These are phyloP conservation scores for Philotrypesis tridentata DNA, from an alignment of 1,140 invertebrate genomes.

Conservation along the genomic window DNA sequence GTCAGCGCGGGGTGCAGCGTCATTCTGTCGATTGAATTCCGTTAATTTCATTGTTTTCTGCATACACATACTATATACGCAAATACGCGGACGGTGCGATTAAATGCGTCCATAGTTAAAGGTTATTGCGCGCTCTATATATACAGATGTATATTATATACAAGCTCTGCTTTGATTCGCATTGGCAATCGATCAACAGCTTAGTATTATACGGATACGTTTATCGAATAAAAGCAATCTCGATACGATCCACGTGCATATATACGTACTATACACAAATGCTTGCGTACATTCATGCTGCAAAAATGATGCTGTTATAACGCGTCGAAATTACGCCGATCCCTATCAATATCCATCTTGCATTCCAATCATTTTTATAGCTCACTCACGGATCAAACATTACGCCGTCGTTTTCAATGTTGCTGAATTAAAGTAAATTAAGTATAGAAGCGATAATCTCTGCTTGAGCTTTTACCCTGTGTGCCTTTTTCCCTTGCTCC, in stretches of 20 bases:
- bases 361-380: conserved; percentile 37
- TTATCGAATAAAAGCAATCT: background rate
- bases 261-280: no score
- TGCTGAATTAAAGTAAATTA: background rate
- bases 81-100: no score
- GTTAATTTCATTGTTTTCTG: no score
- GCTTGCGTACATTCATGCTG: no score
- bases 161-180: no score
- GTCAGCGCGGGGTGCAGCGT: conserved; percentile 31
- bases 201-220: background rate
- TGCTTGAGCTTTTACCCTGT: no score
- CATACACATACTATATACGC: no score
- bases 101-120: no score
- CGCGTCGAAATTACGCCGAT: conserved; percentile 5
- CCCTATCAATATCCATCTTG: conserved; percentile 1
- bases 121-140: no score
- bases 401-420: background rate
- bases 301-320: background rate
- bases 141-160: no score
- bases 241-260: background rate
- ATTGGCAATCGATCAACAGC: background rate
- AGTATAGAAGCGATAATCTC: background rate
- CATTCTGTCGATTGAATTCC: background rate
- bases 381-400: conserved; percentile 45
- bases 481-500: no score